phyloP scores from a whole-genome alignment of 2,797 vertebrate genomes.

The Lemur catta region DNA sequence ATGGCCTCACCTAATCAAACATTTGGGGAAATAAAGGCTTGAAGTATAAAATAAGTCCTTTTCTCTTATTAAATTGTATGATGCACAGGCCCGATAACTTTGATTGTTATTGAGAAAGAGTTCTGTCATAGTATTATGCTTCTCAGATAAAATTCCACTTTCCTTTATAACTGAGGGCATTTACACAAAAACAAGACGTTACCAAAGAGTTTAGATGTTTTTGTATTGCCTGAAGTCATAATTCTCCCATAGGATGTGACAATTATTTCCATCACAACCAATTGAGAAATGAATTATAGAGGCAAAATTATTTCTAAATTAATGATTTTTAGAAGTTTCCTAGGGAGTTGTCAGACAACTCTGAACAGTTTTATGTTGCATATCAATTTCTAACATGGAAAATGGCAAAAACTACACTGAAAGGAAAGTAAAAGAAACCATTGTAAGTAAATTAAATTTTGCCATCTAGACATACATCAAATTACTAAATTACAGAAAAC shows the following conservation, averaged over 20 bases:
- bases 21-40: neutral
- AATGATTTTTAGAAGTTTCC: slow-evolving; percentile 75
- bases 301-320: slow-evolving; percentile 70
- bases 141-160: slow-evolving; percentile 26
- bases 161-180: slow-evolving; percentile 15
- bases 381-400: slow-evolving; percentile 54
- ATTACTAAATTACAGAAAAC: slow-evolving; percentile 47
- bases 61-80: neutral
- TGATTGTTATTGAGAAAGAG: neutral
- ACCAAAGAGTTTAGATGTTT: slow-evolving; percentile 24
- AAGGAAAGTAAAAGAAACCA: slow-evolving; percentile 59
- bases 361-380: slow-evolving; percentile 64
- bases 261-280: slow-evolving; percentile 77
- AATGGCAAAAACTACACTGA: slow-evolving; percentile 49
- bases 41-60: neutral
- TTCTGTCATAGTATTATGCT: neutral
- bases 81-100: neutral
- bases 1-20: neutral
- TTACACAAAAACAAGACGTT: slow-evolving; percentile 53
- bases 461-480: neutral
- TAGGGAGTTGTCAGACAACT: slow-evolving; percentile 63
- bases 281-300: slow-evolving; percentile 70
- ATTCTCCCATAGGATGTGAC: slow-evolving; percentile 49
- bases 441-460: slow-evolving; percentile 63
- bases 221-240: slow-evolving; percentile 51